Base-by-base conservation (phyloP, 2,888 invertebrate genomes). In the Pandemis cinnamomeana region DNA sequence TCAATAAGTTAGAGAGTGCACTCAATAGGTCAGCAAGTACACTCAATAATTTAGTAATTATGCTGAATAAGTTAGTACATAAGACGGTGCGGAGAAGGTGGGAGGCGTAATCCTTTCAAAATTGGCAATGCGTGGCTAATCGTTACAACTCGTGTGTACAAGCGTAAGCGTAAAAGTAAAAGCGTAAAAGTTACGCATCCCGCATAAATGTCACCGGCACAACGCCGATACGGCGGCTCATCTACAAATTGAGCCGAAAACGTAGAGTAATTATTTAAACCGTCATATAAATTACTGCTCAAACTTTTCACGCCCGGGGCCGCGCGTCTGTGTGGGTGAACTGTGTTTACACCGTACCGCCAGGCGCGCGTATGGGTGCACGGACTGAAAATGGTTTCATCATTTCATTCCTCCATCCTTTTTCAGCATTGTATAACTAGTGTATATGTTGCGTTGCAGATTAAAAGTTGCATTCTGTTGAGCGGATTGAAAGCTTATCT, bases 201-300 rank as follows among this genome's bases (percentile, higher is more conserved):
- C 83, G 83, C 84, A 88, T 89, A 87, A 91, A 89, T 87, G 89
- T 89, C 90, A 86, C 84, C 87, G 83, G 81, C 87, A 83, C 86
- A 83, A 81, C 87, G 82, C 86, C 87, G 85, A 88, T 86, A 87
- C 84, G 83, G 82, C 83, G 84, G 83, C 91, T 91, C 92, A 92
- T 93, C 91, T 92, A 90, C 93, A 93, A 94, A 93, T 94, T 92
- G 93, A 92, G 92, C 91, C 89, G 92, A 93, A 93, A 94, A 93
- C 92, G 91, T 88, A 89, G 83, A 90, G 93, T 93, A 94, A 93
- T 93, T 93, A 94, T 94, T 94, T 94, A 93, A 93, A 93, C 92
- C 93, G 91, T 93, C 93, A 92, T 93, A 94, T 93, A 93, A 93
- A 93, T 94, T 93, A 94, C 93, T 87, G 91, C 89, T 90, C 89